phyloP scores from a whole-genome alignment of 2,888 invertebrate genomes.

The Matsumyia berberina region DNA sequence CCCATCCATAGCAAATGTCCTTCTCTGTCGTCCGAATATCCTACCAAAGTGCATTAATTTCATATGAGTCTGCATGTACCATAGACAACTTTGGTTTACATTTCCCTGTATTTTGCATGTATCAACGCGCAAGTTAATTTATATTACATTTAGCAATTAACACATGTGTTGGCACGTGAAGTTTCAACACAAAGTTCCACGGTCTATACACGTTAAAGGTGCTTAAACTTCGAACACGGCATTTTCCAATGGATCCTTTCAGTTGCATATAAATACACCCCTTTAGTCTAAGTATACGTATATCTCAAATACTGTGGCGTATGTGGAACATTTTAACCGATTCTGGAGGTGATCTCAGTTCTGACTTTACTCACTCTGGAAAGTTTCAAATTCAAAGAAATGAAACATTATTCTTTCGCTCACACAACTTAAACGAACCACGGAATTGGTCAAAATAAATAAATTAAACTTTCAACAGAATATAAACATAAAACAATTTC shows the following conservation, averaged over 20 bases:
- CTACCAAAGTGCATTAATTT: neutral
- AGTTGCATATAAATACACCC: too few species aligned
- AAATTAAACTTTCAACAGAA: conserved; percentile 18
- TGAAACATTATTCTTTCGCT: neutral
- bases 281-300: too few species aligned
- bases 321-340: too few species aligned
- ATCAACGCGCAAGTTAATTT: neutral
- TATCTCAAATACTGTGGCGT: too few species aligned
- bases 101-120: neutral
- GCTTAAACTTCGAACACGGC: neutral
- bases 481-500: conserved; percentile 33
- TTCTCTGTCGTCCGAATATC: neutral
- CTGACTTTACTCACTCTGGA: too few species aligned
- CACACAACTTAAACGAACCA: conserved; percentile 48
- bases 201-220: neutral
- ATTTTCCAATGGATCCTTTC: too few species aligned
- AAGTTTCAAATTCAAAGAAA: neutral
- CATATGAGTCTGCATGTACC: neutral
- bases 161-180: neutral
- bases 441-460: conserved; percentile 21
- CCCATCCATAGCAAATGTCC: too few species aligned
- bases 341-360: too few species aligned
- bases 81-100: neutral
- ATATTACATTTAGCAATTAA: neutral
- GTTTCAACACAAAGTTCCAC: neutral